phyloP scores from a whole-genome alignment of 2,113 vertebrate species.

The Emberiza fucata region DNA sequence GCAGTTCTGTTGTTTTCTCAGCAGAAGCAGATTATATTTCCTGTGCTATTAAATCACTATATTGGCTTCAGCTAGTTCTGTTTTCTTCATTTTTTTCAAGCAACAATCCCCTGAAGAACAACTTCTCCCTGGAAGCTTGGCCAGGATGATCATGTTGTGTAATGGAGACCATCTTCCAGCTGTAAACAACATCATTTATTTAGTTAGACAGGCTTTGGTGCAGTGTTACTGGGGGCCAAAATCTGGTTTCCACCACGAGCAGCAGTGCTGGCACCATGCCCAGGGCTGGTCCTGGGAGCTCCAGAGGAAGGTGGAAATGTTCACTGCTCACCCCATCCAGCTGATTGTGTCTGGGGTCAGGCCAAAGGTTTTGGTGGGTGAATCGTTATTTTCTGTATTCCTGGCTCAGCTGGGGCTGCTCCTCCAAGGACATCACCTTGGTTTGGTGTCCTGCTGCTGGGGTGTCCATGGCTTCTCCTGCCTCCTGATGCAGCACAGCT shows the following conservation, averaged over 20 bases:
- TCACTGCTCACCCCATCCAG: neutral
- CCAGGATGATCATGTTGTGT: neutral
- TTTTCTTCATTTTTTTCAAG: conserved; percentile 5
- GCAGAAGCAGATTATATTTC: neutral
- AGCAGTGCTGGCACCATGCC: neutral
- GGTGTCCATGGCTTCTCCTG: neutral
- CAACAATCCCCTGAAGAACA: neutral
- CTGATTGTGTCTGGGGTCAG: neutral
- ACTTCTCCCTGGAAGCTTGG: conserved; percentile 10
- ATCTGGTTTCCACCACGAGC: neutral
- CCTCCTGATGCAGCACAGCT: neutral
- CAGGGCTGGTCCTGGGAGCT: neutral
- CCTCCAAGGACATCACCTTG: neutral
- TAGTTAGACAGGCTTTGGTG: neutral
- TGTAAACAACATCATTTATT: conserved; percentile 36
- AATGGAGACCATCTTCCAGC: neutral
- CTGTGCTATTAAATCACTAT: neutral
- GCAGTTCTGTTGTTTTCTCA: neutral
- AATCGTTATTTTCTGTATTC: neutral
- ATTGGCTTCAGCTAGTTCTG: neutral
- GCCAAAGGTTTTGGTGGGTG: neutral
- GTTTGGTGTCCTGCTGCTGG: neutral
- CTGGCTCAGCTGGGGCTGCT: neutral
- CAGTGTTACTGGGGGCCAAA: neutral
- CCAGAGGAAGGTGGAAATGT: neutral